Base-by-base conservation (phyloP, 2,797 vertebrate species). In the Ctenochaetus hawaiiensis region DNA sequence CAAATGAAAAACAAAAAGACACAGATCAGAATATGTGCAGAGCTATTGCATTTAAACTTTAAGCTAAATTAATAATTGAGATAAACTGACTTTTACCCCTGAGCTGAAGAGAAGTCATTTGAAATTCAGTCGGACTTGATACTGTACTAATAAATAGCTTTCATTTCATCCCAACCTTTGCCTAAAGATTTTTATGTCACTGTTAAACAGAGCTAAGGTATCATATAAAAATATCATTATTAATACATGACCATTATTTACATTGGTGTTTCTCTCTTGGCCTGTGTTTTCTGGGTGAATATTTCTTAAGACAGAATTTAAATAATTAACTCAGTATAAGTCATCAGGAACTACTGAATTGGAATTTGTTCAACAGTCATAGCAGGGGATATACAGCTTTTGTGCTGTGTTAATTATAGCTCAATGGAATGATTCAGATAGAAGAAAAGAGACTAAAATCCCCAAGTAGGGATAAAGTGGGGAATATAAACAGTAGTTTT, bases 381-480 rank as follows among this genome's bases (percentile, higher is more conserved):
- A 49, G 48, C 60, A 37, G 18, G 16, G 77, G 73, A 83, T 69
- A 65, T 67, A 44, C 61, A 60, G 64, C 51, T 58, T 85, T 85
- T 88, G 75, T 85, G 62, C 41, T 67, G 53, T 75, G 70, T 82
- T 84, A 86, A 87, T 90, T 84, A 85, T 66, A 76, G 71, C 68
- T 77, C 67, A 80, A 77, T 77, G 70, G 49, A 80, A 80, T 71
- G 53, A 83, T 82, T 83, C 44, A 69, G 39, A 77, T 47, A 37
- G 53, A 60, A 48, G 22, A 41, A 51, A 67, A 75, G 69, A 56
- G 22, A 71, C 64, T 67, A 43, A 22, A 81, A 75, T 75, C 82
- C 23, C 56, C 43, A 30, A 22, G 9, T 67, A 72, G 22, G 41
- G 51, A 67, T 70, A 30, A 45, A 22, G 39, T 51, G 34, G 57